Conservation (phyloP, 2,888 invertebrate genomes). For the Rhynchonema sp. region DNA sequence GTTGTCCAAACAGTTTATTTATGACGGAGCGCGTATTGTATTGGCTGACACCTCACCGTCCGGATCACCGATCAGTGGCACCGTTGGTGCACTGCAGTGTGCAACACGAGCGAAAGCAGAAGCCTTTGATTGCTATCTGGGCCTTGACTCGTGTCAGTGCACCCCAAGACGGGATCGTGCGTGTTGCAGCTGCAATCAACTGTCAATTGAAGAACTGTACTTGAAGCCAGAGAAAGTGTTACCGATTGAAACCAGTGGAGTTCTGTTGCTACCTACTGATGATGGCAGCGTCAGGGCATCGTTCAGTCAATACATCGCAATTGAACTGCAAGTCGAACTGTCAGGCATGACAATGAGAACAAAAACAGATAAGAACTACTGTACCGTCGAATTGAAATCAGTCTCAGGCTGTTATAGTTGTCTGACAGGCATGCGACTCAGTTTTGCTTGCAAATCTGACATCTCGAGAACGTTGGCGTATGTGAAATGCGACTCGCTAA, state of each 20-base stretch:
- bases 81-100: neutral
- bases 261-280: neutral
- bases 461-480: neutral
- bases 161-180: neutral
- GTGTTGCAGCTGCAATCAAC: neutral
- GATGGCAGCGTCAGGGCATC: neutral
- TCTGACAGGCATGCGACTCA: too few relatives aligned
- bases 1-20: neutral
- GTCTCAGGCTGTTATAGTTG: too few relatives aligned
- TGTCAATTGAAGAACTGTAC: neutral
- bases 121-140: neutral
- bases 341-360: too few relatives aligned
- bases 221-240: neutral
- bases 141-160: neutral
- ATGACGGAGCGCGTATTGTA: neutral
- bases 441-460: too few relatives aligned
- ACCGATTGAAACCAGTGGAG: neutral
- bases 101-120: neutral
- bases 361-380: too few relatives aligned
- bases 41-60: neutral
- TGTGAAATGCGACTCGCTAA: neutral
- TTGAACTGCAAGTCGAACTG: too few relatives aligned
- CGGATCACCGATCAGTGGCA: neutral
- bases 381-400: too few relatives aligned
- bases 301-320: too few relatives aligned